Evolutionary conservation across 1,140 invertebrate genomes (phyloP).

Genomic region (Arion vulgaris): DNA sequence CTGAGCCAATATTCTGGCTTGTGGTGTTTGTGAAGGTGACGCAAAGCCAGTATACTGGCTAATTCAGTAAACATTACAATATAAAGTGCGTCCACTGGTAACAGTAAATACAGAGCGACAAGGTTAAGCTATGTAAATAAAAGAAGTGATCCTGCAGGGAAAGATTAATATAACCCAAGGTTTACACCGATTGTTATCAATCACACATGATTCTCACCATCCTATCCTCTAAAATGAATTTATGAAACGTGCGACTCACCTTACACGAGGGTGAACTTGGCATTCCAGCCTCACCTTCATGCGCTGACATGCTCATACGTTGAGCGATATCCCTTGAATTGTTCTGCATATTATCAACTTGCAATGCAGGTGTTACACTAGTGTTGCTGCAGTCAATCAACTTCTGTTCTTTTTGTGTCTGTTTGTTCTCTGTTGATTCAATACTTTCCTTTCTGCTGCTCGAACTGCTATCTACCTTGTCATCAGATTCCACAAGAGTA

Average conservation of each 20-base stretch:
- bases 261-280: not conserved
- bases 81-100: too few species aligned
- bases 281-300: not conserved
- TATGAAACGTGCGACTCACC: not conserved
- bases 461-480: constrained; percentile 1
- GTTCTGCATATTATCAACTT: not conserved
- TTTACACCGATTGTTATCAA: too few species aligned
- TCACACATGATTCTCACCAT: too few species aligned
- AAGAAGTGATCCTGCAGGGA: too few species aligned
- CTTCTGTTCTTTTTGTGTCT: not conserved
- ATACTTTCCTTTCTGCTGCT: constrained; percentile 11
- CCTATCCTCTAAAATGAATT: too few species aligned
- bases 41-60: too few species aligned
- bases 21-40: too few species aligned
- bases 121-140: too few species aligned
- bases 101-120: too few species aligned
- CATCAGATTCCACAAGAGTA: constrained; percentile 38
- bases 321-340: not conserved
- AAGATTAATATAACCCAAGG: too few species aligned
- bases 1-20: too few species aligned
- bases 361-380: not conserved
- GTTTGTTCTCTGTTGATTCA: not conserved
- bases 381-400: not conserved
- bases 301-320: not conserved
- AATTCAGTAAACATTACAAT: too few species aligned